Conservation (phyloP, 2,797 vertebrate genomes). For the Euthynnus affinis region DNA sequence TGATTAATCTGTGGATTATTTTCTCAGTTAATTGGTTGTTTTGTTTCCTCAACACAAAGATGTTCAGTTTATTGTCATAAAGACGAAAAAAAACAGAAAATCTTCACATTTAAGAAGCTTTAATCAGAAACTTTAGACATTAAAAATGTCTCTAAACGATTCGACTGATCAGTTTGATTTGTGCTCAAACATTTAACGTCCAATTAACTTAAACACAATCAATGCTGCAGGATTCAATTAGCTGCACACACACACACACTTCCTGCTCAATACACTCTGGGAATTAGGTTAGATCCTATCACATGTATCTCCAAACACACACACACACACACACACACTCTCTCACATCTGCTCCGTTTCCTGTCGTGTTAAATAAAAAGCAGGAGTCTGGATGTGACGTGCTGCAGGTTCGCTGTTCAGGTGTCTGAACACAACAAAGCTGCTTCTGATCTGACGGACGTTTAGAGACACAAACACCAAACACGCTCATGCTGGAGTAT, state of each 20-base stretch:
- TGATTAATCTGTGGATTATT: no score
- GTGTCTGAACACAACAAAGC: constrained; percentile 10
- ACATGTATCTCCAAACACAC: no score
- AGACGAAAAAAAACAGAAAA: no score
- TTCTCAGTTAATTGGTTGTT: no score
- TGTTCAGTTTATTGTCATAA: no score
- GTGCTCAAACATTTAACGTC: no score
- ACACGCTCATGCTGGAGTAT: neutral
- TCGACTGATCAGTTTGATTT: no score
- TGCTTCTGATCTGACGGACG: constrained; percentile 8
- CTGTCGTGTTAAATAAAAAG: neutral
- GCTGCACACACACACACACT: constrained; percentile 9
- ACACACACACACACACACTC: neutral
- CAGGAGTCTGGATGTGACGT: accelerated
- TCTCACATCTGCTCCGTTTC: neutral
- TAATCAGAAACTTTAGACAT: no score
- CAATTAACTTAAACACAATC: constrained; percentile 1
- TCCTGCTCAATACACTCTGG: neutral
- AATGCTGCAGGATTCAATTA: neutral
- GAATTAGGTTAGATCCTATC: constrained; percentile 19
- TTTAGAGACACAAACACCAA: constrained; percentile 14
- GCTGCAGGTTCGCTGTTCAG: constrained; percentile 12
- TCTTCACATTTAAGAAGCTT: no score
- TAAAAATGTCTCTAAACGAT: no score
- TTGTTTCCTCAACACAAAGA: no score